Evolutionary conservation across 1,140 invertebrate genomes (phyloP), one percentile per base, ranked within the genome.

Genomic region (Mylabris phalerata): DNA sequence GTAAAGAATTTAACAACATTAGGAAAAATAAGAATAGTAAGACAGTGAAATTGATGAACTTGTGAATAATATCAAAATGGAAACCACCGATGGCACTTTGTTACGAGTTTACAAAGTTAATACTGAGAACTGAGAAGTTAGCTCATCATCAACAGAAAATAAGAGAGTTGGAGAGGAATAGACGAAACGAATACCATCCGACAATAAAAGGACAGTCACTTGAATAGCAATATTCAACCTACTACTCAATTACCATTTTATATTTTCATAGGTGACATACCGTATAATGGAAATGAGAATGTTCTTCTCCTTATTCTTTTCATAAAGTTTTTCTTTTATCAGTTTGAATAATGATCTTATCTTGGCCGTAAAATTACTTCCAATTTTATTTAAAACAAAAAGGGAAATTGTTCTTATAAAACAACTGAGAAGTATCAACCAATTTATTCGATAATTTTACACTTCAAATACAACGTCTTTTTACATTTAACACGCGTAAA

Each of bases 21-120:
- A 32, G 7, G 7, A 32, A 32, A 32, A 32, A 32, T 19, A 19
- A 19, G 19, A 19, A 19, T 19, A 19, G 19, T 19, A 56, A 56
- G 46, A 48, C 47, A 38, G 38, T 43, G 48, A 41, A 57, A 48
- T 57, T 42, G 55, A 57, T 46, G 38, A 49, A 57, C 32, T 48
- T 40, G 55, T 57, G 55, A 57, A 57, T 57, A 57, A 57, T 57
- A 57, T 49, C 46, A 57, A 41, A 57, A 57, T 48, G 55, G 55
- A 57, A 57, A 57, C 46, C 46, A 57, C 55, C 55, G 55, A 57
- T 57, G 55, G 55, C 55, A 57, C 46, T 57, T 57, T 57, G 46
- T 57, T 57, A 48, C 55, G 46, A 57, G 55, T 57, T 57, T 57
- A 46, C 46, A 57, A 57, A 57, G 55, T 57, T 57, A 57, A 48